phyloP scores from a whole-genome alignment of 2,888 invertebrate species.

The Ischnus inquisitorius region DNA sequence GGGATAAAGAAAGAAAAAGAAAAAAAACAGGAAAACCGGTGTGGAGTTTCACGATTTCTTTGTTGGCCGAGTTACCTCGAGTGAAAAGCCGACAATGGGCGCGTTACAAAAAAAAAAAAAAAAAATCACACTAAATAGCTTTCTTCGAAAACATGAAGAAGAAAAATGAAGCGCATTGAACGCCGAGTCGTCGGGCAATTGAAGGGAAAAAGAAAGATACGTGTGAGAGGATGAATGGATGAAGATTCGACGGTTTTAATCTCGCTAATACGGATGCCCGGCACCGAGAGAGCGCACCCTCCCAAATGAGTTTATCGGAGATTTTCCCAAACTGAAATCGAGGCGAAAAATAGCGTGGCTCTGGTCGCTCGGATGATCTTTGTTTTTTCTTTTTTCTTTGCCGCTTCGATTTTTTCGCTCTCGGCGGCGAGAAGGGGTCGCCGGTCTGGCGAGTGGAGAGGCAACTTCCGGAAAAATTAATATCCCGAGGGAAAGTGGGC shows the following conservation, averaged over 20 bases:
- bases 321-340: slow-evolving; percentile 74
- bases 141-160: neutral
- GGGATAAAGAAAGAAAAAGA: neutral
- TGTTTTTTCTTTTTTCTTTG: slow-evolving; percentile 28
- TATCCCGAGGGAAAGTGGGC: slow-evolving; percentile 79
- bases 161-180: neutral
- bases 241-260: slow-evolving; percentile 73
- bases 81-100: slow-evolving; percentile 11
- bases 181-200: neutral
- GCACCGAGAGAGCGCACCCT: slow-evolving; percentile 14
- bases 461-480: slow-evolving; percentile 83
- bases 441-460: slow-evolving; percentile 57
- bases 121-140: neutral
- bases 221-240: neutral
- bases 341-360: slow-evolving; percentile 61
- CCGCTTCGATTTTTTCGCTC: slow-evolving; percentile 45
- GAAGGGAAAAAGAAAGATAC: neutral
- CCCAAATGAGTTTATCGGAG: slow-evolving; percentile 67
- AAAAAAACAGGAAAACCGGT: slow-evolving; percentile 47
- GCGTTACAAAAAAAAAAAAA: neutral
- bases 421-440: slow-evolving; percentile 15
- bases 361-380: slow-evolving; percentile 12
- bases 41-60: slow-evolving; percentile 51
- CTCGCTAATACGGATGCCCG: slow-evolving; percentile 73
- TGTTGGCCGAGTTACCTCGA: slow-evolving; percentile 15